Evolutionary conservation across 2,797 vertebrate species (phyloP).

Genomic region (Chrosomus eos): DNA sequence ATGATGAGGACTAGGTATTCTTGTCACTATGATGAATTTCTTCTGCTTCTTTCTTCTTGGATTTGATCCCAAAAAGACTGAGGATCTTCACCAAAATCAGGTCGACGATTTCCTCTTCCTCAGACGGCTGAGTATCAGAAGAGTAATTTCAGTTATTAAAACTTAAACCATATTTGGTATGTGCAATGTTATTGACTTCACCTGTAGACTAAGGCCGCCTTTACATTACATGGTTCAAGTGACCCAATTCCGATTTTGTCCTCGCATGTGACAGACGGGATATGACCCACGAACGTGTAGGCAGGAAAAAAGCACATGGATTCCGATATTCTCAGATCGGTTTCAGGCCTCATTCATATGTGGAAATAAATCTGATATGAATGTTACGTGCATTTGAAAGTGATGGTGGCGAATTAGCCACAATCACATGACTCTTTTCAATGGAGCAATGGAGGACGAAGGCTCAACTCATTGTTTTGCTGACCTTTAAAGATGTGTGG

Average conservation of each 20-base stretch:
- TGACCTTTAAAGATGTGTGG: neutral
- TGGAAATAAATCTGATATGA: neutral
- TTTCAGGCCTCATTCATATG: neutral
- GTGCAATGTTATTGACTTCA: neutral
- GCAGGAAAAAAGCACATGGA: neutral
- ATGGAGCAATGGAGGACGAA: neutral
- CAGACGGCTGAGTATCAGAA: constrained; percentile 81
- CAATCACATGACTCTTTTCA: neutral
- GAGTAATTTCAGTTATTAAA: constrained; percentile 7
- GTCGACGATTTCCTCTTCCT: constrained; percentile 92
- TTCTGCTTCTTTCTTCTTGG: constrained; percentile 76
- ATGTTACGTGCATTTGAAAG: neutral
- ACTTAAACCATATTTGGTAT: neutral
- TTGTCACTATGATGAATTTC: constrained; percentile 42
- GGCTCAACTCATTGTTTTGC: neutral
- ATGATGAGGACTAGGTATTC: constrained; percentile 48
- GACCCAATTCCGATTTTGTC: neutral
- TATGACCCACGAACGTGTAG: neutral
- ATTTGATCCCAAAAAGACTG: constrained; percentile 87
- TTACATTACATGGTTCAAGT: neutral
- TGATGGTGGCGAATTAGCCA: neutral
- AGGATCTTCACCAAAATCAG: constrained; percentile 89
- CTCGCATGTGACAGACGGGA: neutral
- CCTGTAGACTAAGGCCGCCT: neutral
- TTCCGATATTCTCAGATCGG: neutral